phyloP scores from a whole-genome alignment of 2,113 vertebrate species.

The Rhegmatorhina hoffmannsi region DNA sequence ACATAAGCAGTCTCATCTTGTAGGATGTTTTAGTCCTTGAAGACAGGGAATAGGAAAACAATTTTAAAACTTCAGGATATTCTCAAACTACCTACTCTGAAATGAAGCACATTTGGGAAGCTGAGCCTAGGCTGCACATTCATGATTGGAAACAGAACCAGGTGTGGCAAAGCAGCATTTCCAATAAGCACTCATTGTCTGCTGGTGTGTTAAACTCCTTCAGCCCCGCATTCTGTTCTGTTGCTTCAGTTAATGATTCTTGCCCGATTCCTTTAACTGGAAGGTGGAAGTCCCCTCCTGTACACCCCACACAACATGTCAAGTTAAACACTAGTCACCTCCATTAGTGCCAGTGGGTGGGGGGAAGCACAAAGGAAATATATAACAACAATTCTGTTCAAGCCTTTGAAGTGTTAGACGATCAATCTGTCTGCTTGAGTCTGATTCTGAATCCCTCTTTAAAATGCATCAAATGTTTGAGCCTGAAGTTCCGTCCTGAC shows the following conservation, averaged over 20 bases:
- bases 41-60: not conserved
- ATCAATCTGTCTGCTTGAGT: conserved; percentile 81
- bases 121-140: not conserved
- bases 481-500: conserved; percentile 79
- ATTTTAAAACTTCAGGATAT: conserved; percentile 8
- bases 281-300: conserved; percentile 34
- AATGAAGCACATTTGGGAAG: not conserved
- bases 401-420: conserved; percentile 79
- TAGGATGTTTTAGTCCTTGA: conserved; percentile 21
- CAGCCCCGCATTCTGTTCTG: not conserved
- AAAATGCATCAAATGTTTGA: conserved; percentile 84
- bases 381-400: conserved; percentile 55
- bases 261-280: conserved; percentile 31
- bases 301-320: not conserved
- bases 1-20: not conserved
- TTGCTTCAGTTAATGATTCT: conserved; percentile 34
- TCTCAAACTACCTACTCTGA: not conserved
- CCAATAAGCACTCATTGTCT: not conserved
- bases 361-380: conserved; percentile 66
- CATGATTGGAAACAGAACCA: not conserved
- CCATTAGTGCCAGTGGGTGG: conserved; percentile 38
- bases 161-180: not conserved
- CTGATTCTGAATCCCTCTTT: conserved; percentile 78
- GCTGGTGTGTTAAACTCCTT: not conserved
- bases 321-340: conserved; percentile 60